These are phyloP conservation scores for Rhinogobius similis DNA, from an alignment of 2,113 vertebrate species.

Conservation along the genomic window DNA sequence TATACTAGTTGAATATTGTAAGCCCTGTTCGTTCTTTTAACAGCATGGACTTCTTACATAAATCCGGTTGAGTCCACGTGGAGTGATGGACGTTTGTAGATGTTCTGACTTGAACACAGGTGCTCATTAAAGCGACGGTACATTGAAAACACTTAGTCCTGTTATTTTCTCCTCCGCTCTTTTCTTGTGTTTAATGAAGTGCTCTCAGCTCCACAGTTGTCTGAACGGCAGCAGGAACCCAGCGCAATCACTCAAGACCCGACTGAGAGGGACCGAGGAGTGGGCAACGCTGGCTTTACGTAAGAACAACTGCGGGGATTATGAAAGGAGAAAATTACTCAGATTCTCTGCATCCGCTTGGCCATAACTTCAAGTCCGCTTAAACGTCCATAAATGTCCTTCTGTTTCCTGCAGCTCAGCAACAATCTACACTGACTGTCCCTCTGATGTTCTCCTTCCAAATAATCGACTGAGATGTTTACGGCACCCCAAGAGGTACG, in stretches of 20 bases:
- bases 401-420: too few relatives aligned
- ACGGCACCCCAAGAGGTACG: too few relatives aligned
- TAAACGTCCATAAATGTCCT: neutral
- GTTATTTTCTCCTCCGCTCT: constrained; percentile 10
- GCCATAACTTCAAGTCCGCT: neutral
- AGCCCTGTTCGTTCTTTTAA: too few relatives aligned
- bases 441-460: too few relatives aligned
- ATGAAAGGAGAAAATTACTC: neutral
- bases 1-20: too few relatives aligned
- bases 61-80: neutral
- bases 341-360: neutral
- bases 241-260: neutral
- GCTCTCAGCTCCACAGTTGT: neutral
- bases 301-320: neutral
- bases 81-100: neutral
- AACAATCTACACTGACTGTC: too few relatives aligned
- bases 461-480: too few relatives aligned
- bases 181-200: constrained; percentile 3
- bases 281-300: neutral
- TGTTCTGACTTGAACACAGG: neutral
- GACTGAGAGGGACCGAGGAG: neutral
- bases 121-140: neutral
- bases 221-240: neutral
- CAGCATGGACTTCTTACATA: too few relatives aligned
- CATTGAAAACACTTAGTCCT: constrained; percentile 2